Conservation (phyloP, 2,113 vertebrate genomes). For the Prionailurus viverrinus region DNA sequence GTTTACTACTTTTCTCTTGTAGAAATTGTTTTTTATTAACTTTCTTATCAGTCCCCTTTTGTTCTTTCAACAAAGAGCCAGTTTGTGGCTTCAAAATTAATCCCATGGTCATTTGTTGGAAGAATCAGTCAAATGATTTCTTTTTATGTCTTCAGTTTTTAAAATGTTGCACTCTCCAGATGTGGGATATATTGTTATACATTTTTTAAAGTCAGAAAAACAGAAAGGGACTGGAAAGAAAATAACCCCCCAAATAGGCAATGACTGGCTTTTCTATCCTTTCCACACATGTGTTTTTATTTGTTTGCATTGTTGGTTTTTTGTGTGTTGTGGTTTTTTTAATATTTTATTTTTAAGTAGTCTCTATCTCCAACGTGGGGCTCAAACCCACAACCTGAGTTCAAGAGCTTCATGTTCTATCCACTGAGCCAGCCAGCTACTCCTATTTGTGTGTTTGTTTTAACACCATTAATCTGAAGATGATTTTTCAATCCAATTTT, state of each 20-base stretch:
- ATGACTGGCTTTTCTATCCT: neutral
- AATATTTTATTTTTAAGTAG: neutral
- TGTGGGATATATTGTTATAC: neutral
- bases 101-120: neutral
- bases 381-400: neutral
- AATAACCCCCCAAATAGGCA: neutral
- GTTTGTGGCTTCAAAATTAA: neutral
- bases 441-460: neutral
- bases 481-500: neutral
- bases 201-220: neutral
- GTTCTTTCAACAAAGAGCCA: neutral
- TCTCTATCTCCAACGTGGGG: neutral
- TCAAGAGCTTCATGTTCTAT: neutral
- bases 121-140: neutral
- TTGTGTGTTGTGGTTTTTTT: neutral
- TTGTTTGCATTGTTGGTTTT: neutral
- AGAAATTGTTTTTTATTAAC: neutral
- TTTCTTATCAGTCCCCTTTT: neutral
- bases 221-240: neutral
- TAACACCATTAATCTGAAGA: neutral
- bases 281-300: neutral
- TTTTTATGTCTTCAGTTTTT: neutral
- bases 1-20: neutral
- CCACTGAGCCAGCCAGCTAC: neutral
- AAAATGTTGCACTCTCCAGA: neutral